A percentile compares a stretch with the other conserved stretches of the same genome.
These are phyloP conservation scores for Argyrosomus regius DNA, from an alignment of 2,797 vertebrate species.

Conservation along the genomic window DNA sequence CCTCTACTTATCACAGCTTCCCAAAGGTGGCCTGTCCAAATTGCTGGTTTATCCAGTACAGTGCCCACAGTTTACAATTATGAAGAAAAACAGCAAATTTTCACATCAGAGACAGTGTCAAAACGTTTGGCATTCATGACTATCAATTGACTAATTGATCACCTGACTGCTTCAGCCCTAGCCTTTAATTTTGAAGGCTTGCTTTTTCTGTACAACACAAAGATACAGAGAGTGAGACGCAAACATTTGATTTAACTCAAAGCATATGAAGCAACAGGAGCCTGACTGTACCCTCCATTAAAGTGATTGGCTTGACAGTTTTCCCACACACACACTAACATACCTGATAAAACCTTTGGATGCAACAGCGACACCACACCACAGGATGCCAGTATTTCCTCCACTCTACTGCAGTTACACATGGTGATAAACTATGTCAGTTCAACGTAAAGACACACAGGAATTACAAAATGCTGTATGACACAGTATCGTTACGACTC, in stretches of 20 bases:
- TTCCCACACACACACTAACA: background rate
- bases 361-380: conserved; percentile 49
- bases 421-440: background rate
- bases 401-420: conserved; percentile 1
- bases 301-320: background rate
- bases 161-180: too few relatives aligned
- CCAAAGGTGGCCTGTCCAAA: background rate
- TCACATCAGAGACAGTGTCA: background rate
- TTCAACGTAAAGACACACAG: background rate
- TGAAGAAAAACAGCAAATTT: background rate
- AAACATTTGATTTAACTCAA: background rate
- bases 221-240: background rate
- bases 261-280: background rate
- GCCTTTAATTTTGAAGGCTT: background rate
- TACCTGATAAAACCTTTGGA: background rate
- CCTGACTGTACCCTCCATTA: background rate
- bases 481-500: background rate
- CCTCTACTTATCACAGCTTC: background rate
- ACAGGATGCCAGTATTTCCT: conserved; percentile 69
- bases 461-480: background rate
- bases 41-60: background rate
- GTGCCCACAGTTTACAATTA: background rate
- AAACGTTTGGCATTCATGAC: background rate
- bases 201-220: background rate
- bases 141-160: background rate